Evolutionary conservation across 2,113 vertebrate genomes (phyloP).

Genomic region (Lonchura striata): DNA sequence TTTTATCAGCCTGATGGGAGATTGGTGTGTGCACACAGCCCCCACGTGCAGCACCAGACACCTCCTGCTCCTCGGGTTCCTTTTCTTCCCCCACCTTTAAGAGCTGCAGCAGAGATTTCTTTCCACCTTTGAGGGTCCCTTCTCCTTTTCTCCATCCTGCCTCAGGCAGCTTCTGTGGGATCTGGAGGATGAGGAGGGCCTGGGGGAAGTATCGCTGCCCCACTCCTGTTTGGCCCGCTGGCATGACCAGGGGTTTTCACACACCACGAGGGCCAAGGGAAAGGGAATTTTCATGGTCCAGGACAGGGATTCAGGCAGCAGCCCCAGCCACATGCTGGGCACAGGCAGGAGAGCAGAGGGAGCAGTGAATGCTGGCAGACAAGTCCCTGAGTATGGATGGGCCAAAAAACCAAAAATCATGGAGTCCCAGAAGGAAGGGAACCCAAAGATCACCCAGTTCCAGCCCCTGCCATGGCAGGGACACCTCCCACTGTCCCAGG

Average conservation of each 20-base stretch:
- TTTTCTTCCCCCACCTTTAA: neutral
- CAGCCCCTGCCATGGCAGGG: neutral
- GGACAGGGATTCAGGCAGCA: neutral
- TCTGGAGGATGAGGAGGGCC: neutral
- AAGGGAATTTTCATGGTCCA: accelerated
- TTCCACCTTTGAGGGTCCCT: neutral
- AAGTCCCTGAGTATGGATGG: neutral
- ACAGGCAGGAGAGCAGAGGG: neutral
- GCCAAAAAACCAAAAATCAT: neutral
- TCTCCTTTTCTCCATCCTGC: neutral
- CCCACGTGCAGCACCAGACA: accelerated
- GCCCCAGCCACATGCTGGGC: neutral
- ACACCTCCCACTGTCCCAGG: neutral
- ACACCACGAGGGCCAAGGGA: neutral
- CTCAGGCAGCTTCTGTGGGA: neutral
- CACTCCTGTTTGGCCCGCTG: neutral
- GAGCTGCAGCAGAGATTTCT: neutral
- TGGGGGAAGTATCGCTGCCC: neutral
- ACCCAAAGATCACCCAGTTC: neutral
- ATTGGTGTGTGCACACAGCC: accelerated
- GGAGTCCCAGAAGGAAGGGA: neutral
- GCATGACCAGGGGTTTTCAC: neutral
- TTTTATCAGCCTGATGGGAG: neutral
- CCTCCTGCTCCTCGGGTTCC: neutral
- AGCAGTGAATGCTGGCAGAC: neutral